phyloP scores from a whole-genome alignment of 2,888 invertebrate genomes.

The Troides helena region DNA sequence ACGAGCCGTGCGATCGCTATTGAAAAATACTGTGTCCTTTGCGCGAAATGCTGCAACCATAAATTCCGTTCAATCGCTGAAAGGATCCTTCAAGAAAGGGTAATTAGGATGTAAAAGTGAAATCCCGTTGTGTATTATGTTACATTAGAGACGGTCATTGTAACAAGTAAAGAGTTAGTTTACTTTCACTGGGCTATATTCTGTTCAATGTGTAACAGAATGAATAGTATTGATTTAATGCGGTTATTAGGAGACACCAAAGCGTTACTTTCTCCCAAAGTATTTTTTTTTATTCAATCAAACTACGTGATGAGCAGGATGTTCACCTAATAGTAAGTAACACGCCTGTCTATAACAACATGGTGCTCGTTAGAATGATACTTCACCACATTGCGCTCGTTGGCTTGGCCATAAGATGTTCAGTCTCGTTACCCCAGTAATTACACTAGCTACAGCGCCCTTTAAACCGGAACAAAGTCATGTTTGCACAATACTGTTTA shows the following conservation, averaged over 20 bases:
- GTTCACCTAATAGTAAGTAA: too few relatives aligned
- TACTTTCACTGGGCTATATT: constrained; percentile 66
- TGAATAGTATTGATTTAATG: constrained; percentile 28
- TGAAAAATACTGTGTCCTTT: constrained; percentile 52
- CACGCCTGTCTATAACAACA: too few relatives aligned
- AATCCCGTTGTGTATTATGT: constrained; percentile 54
- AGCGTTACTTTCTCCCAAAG: constrained; percentile 20
- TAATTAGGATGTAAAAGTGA: constrained; percentile 78
- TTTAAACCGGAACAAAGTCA: too few relatives aligned
- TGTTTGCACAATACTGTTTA: too few relatives aligned
- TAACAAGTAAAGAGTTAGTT: constrained; percentile 47
- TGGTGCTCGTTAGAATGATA: too few relatives aligned
- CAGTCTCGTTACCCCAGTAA: too few relatives aligned
- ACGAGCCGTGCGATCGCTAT: constrained; percentile 49
- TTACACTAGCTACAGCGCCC: too few relatives aligned
- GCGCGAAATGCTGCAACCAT: constrained; percentile 59
- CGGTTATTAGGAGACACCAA: constrained; percentile 10
- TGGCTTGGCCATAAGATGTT: too few relatives aligned
- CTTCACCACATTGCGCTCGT: too few relatives aligned
- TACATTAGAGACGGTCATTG: constrained; percentile 62
- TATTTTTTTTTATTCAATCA: too few relatives aligned
- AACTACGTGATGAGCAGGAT: too few relatives aligned
- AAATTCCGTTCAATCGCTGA: constrained; percentile 59
- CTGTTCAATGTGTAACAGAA: constrained; percentile 34
- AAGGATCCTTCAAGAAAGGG: constrained; percentile 62